Conservation (phyloP, 2,113 vertebrate genomes). For the Mesoclemmys tuberculata region DNA sequence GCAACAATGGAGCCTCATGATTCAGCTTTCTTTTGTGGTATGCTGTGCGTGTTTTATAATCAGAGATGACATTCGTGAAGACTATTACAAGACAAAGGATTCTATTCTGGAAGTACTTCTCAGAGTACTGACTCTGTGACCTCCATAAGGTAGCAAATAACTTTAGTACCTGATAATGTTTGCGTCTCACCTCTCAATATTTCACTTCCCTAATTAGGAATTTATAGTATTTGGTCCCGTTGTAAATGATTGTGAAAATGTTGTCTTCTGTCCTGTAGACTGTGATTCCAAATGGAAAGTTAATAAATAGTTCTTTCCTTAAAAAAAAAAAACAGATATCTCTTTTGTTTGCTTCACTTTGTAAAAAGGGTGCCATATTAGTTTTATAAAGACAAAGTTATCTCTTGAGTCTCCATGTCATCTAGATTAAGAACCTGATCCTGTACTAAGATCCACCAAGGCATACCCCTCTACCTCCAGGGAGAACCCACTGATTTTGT, state of each 20-base stretch:
- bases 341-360: slow-evolving; percentile 40
- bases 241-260: slow-evolving; percentile 26
- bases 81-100: not conserved
- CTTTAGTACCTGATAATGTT: not conserved
- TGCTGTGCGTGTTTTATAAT: not conserved
- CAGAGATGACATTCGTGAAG: slow-evolving; percentile 32
- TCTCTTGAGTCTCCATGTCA: not conserved
- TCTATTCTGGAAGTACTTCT: slow-evolving; percentile 48
- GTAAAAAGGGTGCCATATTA: slow-evolving; percentile 12
- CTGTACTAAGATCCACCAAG: not conserved
- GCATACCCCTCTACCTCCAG: not conserved
- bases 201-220: slow-evolving; percentile 11
- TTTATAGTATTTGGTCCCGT: slow-evolving; percentile 1
- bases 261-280: not conserved
- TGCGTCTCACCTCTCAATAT: slow-evolving; percentile 17
- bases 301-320: slow-evolving; percentile 50
- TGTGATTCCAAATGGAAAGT: slow-evolving; percentile 38
- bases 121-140: not conserved
- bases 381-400: not conserved
- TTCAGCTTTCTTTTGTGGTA: slow-evolving; percentile 13
- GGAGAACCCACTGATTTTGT: rapidly evolving
- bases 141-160: not conserved
- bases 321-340: slow-evolving; percentile 46
- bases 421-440: not conserved
- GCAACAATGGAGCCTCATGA: not conserved